A percentile compares a stretch with the other conserved stretches of the same genome.
These are phyloP conservation scores for Scortum barcoo DNA, from an alignment of 2,113 vertebrate genomes.

Conservation along the genomic window DNA sequence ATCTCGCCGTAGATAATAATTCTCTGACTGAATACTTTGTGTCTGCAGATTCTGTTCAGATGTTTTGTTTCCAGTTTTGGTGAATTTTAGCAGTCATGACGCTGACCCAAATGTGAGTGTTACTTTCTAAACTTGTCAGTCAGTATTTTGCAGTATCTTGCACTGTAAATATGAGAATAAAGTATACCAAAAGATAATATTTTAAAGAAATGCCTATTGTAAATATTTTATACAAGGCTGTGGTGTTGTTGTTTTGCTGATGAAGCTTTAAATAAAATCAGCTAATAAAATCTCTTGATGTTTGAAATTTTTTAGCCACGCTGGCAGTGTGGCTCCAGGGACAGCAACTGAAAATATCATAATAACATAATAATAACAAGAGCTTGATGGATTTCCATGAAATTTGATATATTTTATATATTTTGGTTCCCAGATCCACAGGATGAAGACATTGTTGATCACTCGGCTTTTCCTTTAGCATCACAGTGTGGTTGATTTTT, in stretches of 20 bases:
- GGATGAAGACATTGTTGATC: too few species aligned
- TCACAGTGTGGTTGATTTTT: neutral
- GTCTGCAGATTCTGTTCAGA: constrained; percentile 17
- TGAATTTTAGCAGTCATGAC: constrained; percentile 37
- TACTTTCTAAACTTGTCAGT: constrained; percentile 24
- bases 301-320: neutral
- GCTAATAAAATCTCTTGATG: constrained; percentile 18
- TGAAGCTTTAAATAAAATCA: constrained; percentile 27
- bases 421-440: too few species aligned
- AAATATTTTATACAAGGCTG: constrained; percentile 52
- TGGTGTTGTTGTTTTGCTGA: constrained; percentile 30
- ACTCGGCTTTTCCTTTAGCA: neutral
- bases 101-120: constrained; percentile 36
- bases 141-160: constrained; percentile 50
- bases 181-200: constrained; percentile 12
- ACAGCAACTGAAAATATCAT: too few species aligned
- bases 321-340: neutral
- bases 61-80: constrained; percentile 8
- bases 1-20: constrained; percentile 37
- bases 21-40: constrained; percentile 36
- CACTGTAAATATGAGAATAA: constrained; percentile 63
- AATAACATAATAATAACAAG: too few species aligned
- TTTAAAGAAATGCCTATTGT: constrained; percentile 43
- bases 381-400: too few species aligned
- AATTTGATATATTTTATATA: too few species aligned